Evolutionary conservation across 1,140 invertebrate genomes (phyloP).

Genomic region (Metopolophium dirhodum): DNA sequence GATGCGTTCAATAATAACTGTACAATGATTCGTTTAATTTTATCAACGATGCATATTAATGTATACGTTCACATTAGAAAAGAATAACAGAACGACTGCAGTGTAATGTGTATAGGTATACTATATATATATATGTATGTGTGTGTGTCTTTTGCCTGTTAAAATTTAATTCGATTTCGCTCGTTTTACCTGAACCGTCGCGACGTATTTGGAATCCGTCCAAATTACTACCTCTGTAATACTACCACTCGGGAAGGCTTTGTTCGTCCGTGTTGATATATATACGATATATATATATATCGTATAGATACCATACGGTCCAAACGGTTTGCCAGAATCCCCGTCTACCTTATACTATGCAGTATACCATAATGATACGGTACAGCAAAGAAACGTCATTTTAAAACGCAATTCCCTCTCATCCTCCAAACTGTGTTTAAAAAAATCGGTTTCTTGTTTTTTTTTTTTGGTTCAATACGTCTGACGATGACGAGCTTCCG

Average conservation of each 20-base stretch:
- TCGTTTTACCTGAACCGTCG: constrained; percentile 16
- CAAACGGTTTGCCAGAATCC: not conserved
- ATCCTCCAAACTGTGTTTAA: not conserved
- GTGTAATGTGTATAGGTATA: not conserved
- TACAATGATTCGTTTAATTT: constrained; percentile 1
- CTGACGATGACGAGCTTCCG: not conserved
- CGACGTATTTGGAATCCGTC: constrained; percentile 20
- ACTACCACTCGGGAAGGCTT: not conserved
- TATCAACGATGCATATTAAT: not conserved
- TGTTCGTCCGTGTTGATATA: not conserved
- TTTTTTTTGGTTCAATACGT: not conserved
- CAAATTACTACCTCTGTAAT: constrained; percentile 12
- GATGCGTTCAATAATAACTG: not conserved
- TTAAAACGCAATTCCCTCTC: not conserved
- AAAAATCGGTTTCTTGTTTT: not conserved
- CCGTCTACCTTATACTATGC: not conserved
- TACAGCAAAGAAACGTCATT: not conserved
- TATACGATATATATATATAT: not conserved
- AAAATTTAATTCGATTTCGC: constrained; percentile 24
- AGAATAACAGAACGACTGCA: not conserved
- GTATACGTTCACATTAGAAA: not conserved
- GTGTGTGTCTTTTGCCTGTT: not conserved
- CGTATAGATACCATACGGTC: not conserved
- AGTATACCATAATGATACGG: too few species aligned
- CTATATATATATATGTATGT: not conserved